Evolutionary conservation across 2,888 invertebrate genomes (phyloP).

Genomic region (Pristionchus entomophagus): DNA sequence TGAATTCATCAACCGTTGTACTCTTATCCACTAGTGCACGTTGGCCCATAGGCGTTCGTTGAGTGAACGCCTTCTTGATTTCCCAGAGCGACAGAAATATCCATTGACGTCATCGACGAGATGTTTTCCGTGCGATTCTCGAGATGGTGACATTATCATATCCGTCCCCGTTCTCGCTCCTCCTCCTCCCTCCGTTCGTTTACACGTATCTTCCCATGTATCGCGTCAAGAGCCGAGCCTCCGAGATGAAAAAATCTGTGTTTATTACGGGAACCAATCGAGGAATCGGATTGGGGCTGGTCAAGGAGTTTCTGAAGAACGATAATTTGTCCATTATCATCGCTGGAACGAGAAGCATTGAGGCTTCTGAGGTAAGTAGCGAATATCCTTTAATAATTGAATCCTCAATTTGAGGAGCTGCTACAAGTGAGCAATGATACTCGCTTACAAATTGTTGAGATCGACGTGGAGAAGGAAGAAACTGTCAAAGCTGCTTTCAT

Average conservation of each 20-base stretch:
- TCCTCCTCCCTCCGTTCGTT: neutral
- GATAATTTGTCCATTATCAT: neutral
- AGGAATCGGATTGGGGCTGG: constrained; percentile 15
- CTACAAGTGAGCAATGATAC: neutral
- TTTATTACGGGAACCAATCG: constrained; percentile 15
- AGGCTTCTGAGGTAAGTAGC: neutral
- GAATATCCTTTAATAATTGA: neutral
- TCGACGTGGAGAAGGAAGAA: constrained; percentile 17
- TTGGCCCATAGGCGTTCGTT: too few relatives aligned
- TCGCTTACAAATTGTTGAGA: constrained; percentile 28
- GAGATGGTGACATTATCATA: constrained; percentile 22
- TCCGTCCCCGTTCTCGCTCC: neutral
- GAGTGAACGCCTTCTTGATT: too few relatives aligned
- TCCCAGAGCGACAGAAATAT: constrained; percentile 13
- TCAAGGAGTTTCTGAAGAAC: constrained; percentile 16
- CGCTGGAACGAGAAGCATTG: neutral
- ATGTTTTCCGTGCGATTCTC: neutral
- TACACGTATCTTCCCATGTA: neutral
- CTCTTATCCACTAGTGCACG: too few relatives aligned
- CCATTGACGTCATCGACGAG: neutral
- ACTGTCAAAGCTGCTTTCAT: neutral
- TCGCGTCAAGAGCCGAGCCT: neutral
- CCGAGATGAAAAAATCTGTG: neutral
- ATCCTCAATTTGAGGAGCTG: neutral
- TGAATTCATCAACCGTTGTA: too few relatives aligned